Conservation (phyloP, 2,113 vertebrate genomes). For the Vanacampus margaritifer region DNA sequence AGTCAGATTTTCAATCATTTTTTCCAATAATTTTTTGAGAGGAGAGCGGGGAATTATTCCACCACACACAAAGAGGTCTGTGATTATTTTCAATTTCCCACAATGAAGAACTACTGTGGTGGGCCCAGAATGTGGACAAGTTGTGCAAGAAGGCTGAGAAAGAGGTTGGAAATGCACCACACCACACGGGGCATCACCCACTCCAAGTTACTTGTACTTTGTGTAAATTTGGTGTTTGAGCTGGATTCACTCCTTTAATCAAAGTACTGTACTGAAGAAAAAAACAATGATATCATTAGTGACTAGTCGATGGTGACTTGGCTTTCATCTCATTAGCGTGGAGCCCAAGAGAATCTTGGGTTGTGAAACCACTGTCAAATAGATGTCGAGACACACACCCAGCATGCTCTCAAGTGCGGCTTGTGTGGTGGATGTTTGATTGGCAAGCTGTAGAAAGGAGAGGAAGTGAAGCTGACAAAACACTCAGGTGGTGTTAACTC, state of each 20-base stretch:
- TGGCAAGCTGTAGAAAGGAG: conserved; percentile 59
- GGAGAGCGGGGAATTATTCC: neutral
- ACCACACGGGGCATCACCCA: too few relatives aligned
- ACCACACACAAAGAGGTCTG: neutral
- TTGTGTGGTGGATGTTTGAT: conserved; percentile 39
- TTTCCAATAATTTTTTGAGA: neutral
- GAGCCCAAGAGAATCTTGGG: neutral
- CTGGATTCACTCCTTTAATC: neutral
- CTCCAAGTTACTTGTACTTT: neutral
- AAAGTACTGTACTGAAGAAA: neutral
- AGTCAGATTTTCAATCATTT: neutral
- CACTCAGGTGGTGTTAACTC: conserved; percentile 67
- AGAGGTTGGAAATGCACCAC: too few relatives aligned
- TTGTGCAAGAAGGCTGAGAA: neutral
- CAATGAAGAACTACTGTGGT: neutral
- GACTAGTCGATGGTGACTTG: neutral
- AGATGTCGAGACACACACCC: neutral
- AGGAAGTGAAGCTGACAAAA: conserved; percentile 67
- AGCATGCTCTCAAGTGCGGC: conserved; percentile 19
- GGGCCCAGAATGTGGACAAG: neutral
- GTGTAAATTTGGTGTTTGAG: neutral
- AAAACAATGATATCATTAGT: neutral
- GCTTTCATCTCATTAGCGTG: neutral
- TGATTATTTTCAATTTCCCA: neutral
- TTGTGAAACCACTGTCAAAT: neutral